These are phyloP conservation scores for Lanistes nyassanus DNA, from an alignment of 1,140 invertebrate genomes.

Conservation along the genomic window DNA sequence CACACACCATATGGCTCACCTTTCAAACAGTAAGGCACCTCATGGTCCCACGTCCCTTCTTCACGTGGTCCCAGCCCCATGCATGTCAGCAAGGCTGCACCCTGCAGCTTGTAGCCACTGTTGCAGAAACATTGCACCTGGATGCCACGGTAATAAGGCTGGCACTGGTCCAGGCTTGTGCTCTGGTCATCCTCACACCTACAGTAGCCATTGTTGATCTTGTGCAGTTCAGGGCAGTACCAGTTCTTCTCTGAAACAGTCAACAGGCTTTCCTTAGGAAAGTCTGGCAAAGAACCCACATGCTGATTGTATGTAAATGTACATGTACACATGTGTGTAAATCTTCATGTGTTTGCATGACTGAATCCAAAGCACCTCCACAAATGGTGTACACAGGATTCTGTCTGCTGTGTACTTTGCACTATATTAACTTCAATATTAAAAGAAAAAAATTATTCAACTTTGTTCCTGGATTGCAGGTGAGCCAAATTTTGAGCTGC, in stretches of 20 bases:
- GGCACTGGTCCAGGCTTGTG: slow-evolving; percentile 32
- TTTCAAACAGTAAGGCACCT: slow-evolving; percentile 44
- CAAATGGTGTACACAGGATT: too few species aligned
- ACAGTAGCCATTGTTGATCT: slow-evolving; percentile 41
- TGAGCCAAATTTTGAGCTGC: too few species aligned
- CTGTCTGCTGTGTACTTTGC: too few species aligned
- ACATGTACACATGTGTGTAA: too few species aligned
- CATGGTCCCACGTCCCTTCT: slow-evolving; percentile 40
- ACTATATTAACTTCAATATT: too few species aligned
- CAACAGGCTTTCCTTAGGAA: not conserved
- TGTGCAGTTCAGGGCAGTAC: slow-evolving; percentile 31
- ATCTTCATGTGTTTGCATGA: too few species aligned
- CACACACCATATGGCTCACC: slow-evolving; percentile 36
- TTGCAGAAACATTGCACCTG: slow-evolving; percentile 49
- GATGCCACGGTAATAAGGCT: slow-evolving; percentile 37
- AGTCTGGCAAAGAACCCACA: not conserved
- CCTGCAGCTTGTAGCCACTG: slow-evolving; percentile 39
- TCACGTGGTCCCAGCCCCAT: slow-evolving; percentile 7
- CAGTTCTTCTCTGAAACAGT: slow-evolving; percentile 26
- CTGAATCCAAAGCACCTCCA: too few species aligned
- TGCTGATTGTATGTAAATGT: too few species aligned
- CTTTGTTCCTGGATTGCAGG: too few species aligned
- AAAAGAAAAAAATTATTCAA: too few species aligned
- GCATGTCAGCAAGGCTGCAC: slow-evolving; percentile 39
- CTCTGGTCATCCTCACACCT: slow-evolving; percentile 34